phyloP scores from a whole-genome alignment of 2,888 invertebrate species.

The Diarsia brunnea region DNA sequence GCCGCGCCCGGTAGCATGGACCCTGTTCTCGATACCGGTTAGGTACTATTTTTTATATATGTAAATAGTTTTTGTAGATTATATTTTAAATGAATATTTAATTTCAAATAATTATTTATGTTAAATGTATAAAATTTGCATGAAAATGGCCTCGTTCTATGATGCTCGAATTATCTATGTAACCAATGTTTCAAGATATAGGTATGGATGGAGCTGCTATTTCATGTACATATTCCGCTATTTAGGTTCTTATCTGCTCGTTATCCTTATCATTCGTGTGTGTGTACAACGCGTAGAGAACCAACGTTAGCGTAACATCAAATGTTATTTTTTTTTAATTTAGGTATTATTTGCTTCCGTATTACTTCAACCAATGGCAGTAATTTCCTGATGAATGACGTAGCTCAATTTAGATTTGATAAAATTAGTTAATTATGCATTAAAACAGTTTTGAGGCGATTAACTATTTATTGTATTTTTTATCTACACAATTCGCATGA shows the following conservation, averaged over 20 bases:
- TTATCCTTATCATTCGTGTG: slow-evolving; percentile 1
- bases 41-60: not conserved
- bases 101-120: no score
- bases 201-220: not conserved
- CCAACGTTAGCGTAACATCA: not conserved
- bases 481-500: slow-evolving; percentile 12
- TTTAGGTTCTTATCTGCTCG: slow-evolving; percentile 1
- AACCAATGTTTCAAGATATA: not conserved
- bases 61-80: not conserved
- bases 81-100: not conserved
- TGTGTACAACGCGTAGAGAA: not conserved
- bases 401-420: not conserved
- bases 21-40: not conserved
- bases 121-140: not conserved
- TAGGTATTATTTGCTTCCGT: slow-evolving; percentile 16
- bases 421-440: slow-evolving; percentile 1
- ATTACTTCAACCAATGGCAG: slow-evolving; percentile 20
- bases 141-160: slow-evolving; percentile 1
- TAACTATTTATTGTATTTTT: slow-evolving; percentile 4
- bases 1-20: not conserved
- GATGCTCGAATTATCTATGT: not conserved
- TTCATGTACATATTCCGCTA: not conserved
- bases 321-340: not conserved
- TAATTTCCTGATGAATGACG: slow-evolving; percentile 35
- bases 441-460: not conserved